phyloP scores from a whole-genome alignment of 1,140 invertebrate genomes.

The Trachymyrmex septentrionalis region DNA sequence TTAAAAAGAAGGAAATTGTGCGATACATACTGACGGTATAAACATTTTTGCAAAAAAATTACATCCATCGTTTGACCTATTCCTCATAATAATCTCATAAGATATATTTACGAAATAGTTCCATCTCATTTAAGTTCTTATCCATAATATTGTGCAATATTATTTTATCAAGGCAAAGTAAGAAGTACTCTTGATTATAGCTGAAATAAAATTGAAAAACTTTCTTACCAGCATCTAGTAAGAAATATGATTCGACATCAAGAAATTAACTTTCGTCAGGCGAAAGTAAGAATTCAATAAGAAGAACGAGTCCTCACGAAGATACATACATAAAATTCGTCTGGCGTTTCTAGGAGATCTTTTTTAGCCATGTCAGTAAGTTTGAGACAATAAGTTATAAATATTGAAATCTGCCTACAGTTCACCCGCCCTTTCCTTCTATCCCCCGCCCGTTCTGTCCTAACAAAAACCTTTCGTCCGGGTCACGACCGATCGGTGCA shows the following conservation, averaged over 20 bases:
- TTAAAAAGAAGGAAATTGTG: not conserved
- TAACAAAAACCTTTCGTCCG: constrained; percentile 55
- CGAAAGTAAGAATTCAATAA: not conserved
- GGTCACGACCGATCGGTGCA: constrained; percentile 68
- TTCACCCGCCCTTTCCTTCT: constrained; percentile 71
- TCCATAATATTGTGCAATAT: not conserved
- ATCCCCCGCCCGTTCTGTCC: constrained; percentile 62
- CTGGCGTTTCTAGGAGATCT: constrained; percentile 32
- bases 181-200: not conserved
- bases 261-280: not conserved
- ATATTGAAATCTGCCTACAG: constrained; percentile 82
- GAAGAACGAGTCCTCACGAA: constrained; percentile 7
- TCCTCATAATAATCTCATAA: not conserved
- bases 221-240: not conserved
- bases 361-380: constrained; percentile 65
- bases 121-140: not conserved
- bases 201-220: not conserved
- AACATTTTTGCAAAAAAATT: not conserved
- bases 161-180: not conserved
- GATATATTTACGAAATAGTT: not conserved
- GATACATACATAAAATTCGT: constrained; percentile 40
- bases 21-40: not conserved
- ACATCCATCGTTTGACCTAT: not conserved
- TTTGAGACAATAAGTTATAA: constrained; percentile 85
- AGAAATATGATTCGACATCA: constrained; percentile 4